These are phyloP conservation scores for Drosophila tristis DNA, from an alignment of 1,140 invertebrate species.

Conservation along the genomic window DNA sequence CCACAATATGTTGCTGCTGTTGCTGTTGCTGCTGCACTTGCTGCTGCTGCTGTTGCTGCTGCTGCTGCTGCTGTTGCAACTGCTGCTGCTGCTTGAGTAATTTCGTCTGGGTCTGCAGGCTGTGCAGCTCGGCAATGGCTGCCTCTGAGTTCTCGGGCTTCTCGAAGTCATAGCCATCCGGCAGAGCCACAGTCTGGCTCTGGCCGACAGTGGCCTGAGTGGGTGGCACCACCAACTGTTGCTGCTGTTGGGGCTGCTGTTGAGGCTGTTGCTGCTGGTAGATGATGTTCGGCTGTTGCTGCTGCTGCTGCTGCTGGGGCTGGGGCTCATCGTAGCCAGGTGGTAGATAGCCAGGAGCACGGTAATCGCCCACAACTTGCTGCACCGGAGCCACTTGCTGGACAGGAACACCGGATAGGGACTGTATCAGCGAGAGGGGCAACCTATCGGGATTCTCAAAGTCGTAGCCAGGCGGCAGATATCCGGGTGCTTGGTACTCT, in stretches of 20 bases:
- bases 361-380: conserved; percentile 35
- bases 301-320: conserved; percentile 32
- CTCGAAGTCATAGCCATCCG: conserved; percentile 72
- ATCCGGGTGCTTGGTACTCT: conserved; percentile 45
- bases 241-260: conserved; percentile 39
- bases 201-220: conserved; percentile 30
- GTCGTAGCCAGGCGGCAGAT: conserved; percentile 62
- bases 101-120: conserved; percentile 64
- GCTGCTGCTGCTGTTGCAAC: conserved; percentile 25
- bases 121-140: conserved; percentile 77
- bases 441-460: conserved; percentile 56
- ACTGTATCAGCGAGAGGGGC: conserved; percentile 29
- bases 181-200: conserved; percentile 47
- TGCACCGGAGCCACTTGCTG: conserved; percentile 11
- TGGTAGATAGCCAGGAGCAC: conserved; percentile 64
- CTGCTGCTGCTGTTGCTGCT: conserved; percentile 48
- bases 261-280: conserved; percentile 18
- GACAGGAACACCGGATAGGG: conserved; percentile 14
- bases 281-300: conserved; percentile 13
- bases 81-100: conserved; percentile 67
- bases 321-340: conserved; percentile 58
- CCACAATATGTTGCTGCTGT: background rate
- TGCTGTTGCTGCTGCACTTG: conserved; percentile 39
- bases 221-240: conserved; percentile 24
- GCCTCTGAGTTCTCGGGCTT: conserved; percentile 73